phyloP scores from a whole-genome alignment of 2,888 invertebrate genomes.

The Sycophila texana region DNA sequence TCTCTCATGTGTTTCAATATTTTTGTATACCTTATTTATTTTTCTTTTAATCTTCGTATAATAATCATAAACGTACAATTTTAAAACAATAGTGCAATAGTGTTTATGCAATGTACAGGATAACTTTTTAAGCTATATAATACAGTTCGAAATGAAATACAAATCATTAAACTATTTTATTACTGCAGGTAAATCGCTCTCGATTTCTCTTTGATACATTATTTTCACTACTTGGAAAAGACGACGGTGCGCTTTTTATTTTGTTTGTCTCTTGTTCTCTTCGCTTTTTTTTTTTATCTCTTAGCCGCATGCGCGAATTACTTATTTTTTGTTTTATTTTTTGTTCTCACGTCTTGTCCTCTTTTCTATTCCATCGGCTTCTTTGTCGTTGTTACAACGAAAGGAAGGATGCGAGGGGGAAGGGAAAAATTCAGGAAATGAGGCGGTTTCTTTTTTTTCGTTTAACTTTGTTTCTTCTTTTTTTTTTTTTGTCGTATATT shows the following conservation, averaged over 20 bases:
- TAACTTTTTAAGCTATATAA: conserved; percentile 73
- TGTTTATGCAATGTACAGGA: conserved; percentile 75
- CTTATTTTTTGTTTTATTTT: conserved; percentile 57
- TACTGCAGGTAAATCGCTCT: conserved; percentile 69
- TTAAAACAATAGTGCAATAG: conserved; percentile 74
- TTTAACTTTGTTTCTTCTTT: conserved; percentile 62
- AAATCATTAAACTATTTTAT: conserved; percentile 72
- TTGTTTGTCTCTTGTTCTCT: conserved; percentile 40
- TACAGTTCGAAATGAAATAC: conserved; percentile 74
- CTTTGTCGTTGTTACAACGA: conserved; percentile 48
- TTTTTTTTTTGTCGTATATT: conserved; percentile 65
- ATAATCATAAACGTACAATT: conserved; percentile 75
- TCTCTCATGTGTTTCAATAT: conserved; percentile 71
- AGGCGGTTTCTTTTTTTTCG: conserved; percentile 45
- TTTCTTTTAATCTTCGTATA: conserved; percentile 71
- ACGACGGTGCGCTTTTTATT: conserved; percentile 41
- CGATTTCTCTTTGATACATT: conserved; percentile 69
- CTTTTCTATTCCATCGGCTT: conserved; percentile 53
- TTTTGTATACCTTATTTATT: conserved; percentile 74
- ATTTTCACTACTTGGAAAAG: conserved; percentile 69
- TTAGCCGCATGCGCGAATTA: too few species aligned
- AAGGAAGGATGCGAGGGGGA: conserved; percentile 32
- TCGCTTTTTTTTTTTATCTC: not conserved
- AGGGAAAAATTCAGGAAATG: conserved; percentile 47
- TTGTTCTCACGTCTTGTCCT: conserved; percentile 49